phyloP scores from a whole-genome alignment of 2,888 invertebrate species.

The Aphrophora alni region DNA sequence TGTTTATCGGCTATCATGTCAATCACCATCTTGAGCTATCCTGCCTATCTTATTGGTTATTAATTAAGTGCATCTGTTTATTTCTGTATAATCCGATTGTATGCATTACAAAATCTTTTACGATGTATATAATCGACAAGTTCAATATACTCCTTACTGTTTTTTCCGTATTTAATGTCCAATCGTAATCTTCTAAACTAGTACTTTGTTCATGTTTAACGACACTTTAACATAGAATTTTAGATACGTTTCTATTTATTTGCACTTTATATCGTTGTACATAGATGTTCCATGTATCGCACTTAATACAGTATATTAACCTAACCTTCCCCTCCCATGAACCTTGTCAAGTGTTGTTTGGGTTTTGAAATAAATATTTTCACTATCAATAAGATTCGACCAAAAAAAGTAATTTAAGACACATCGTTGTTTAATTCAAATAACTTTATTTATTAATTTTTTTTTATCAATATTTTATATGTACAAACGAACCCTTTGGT shows the following conservation, averaged over 20 bases:
- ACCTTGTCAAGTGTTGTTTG: background rate
- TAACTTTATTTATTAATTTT: background rate
- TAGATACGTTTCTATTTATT: background rate
- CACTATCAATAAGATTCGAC: background rate
- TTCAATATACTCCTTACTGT: background rate
- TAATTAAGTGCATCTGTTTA: too few relatives aligned
- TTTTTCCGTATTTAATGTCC: background rate
- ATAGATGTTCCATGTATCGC: background rate
- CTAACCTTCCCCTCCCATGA: background rate
- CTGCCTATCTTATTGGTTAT: too few relatives aligned
- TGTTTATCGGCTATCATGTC: too few relatives aligned
- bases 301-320: background rate
- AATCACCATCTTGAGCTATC: too few relatives aligned
- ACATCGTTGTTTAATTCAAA: background rate
- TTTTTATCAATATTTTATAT: background rate
- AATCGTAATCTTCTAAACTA: background rate
- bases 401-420: slow-evolving; percentile 1
- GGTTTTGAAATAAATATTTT: background rate
- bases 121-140: background rate
- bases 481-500: background rate
- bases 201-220: background rate
- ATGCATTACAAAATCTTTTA: too few relatives aligned
- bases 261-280: slow-evolving; percentile 2
- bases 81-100: too few relatives aligned
- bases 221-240: background rate